Evolutionary conservation across 2,888 invertebrate species (phyloP), one percentile per base, ranked within the genome.

Genomic region (Mongoloraphidia duomilia): DNA sequence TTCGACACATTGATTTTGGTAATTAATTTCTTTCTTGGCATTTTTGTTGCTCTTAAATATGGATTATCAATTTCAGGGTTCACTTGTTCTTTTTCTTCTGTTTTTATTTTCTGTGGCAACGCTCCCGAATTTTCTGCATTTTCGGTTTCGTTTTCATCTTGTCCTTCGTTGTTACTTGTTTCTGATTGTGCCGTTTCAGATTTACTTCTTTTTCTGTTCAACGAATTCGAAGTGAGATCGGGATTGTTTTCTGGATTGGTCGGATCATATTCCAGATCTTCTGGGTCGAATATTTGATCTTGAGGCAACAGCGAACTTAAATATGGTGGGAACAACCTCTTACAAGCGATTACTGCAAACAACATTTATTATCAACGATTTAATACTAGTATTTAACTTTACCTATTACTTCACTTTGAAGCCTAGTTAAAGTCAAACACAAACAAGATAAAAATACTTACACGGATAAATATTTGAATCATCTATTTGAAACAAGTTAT

Each of bases 261-360:
- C 56, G 80, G 80, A 63, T 82, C 82, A 60, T 82, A 82, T 60
- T 84, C 83, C 52, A 84, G 66, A 61, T 89, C 88, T 62, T 92
- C 91, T 61, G 88, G 84, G 62, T 94, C 93, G 65, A 93, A 90
- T 37, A 95, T 87, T 72, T 95, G 93, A 70, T 96, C 95, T 57
- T 88, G 88, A 1, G 94, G 94, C 59, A 94, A 69, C 33, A 95
- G 71, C 4, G 93, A 91, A 52, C 84, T 79, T 40, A 92, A 65
- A 63, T 94, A 94, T 2, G 92, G 80, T 8, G 89, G 87, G 63
- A 82, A 82, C 1, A 70, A 61, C 1, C 90, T 82, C 62, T 89
- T 88, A 61, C 87, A 85, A 2, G 90, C 87, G 61, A 95, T 93
- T 58, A 96, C 90, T 90, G 71, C 47, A 71, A 57, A 55, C 47